Base-by-base conservation (phyloP, 2,113 vertebrate species). In the Sphaerodactylus townsendi region DNA sequence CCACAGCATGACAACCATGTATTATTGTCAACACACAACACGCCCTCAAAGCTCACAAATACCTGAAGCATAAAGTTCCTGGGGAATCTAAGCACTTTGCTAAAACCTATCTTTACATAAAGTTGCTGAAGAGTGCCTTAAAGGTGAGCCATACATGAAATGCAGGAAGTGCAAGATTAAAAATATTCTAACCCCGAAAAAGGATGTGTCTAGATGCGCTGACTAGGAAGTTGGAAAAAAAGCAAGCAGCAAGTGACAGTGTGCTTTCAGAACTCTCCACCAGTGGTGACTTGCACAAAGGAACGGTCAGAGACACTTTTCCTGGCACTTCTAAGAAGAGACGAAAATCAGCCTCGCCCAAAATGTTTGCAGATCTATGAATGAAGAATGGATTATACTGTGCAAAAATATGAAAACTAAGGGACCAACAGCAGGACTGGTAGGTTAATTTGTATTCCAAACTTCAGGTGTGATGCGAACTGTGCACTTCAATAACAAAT, bases 151-250 rank as follows among this genome's bases (percentile, higher is more conserved):
- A 1, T 85, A 79, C 83, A 62, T 73, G 82, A 88, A 75, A 3
- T 0, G 82, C 87, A 89, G 91, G 90, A 93, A 92, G 65, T 82
- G 17, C 23, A 0, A 59, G 80, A 69, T 39, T 37, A 89, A 88
- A 91, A 92, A 88, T 81, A 92, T 8, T 33, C 17, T 74, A 41
- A 65, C 66, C 82, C 78, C 70, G 10, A 66, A 46, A 75, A 23
- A 66, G 62, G 28, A 10, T 74, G 14, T 77, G 78, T 44, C 1
- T 68, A 59, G 37, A 68, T 21, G 11, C 56, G 37, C 28, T 64
- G 4, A 30, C 44, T 66, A 74, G 56, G 50, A 79, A 75, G 10
- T 62, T 62, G 23, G 13, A 50, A 50, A 11, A 41, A 35, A 44
- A 77, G 4, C 33, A 71, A 84, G 53, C 3, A 71, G 5, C 10